Evolutionary conservation across 2,797 vertebrate species (phyloP), one percentile per base, ranked within the genome.

Genomic region (Esox masquinongy): DNA sequence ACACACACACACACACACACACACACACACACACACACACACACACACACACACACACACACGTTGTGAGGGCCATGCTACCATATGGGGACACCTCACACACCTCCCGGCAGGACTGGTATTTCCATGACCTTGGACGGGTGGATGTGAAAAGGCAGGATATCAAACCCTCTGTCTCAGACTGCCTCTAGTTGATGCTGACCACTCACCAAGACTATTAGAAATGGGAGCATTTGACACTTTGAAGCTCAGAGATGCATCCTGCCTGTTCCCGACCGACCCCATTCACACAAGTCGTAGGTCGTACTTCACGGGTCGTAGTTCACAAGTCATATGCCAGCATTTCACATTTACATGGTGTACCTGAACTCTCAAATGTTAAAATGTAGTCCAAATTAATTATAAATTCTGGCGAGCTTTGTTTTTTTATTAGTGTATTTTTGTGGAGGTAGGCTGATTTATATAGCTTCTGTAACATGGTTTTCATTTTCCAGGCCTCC

Each of bases 401-500:
- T 43, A 9, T 43, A 9, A 43, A 43, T 43, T 43, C 5, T 4
- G 5, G 39, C 39, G 5, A 43, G 9, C 43, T 47, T 12, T 47
- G 43, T 11, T 47, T 47, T 47, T 47, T 7, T 5, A 1, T 56
- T 24, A 19, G 15, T 17, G 64, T 34, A 15, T 64, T 14, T 31
- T 34, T 16, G 26, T 67, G 29, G 64, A 34, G 5, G 15, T 5
- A 19, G 31, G 15, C 1, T 8, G 31, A 36, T 34, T 31, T 34
- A 14, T 67, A 5, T 19, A 67, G 64, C n/a, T 67, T 67, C 15
- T 31, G 64, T 67, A 71, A 71, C 16, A 8, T 1, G 12, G 17
- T 66, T 67, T 91, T 85, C 90, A 84, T 88, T 84, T 91, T 89
- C 77, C 90, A 97, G 97, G 96, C 95, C 96, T 94, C 95, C 95